Conservation (phyloP, 2,888 invertebrate species). For the Thalpophila matura region DNA sequence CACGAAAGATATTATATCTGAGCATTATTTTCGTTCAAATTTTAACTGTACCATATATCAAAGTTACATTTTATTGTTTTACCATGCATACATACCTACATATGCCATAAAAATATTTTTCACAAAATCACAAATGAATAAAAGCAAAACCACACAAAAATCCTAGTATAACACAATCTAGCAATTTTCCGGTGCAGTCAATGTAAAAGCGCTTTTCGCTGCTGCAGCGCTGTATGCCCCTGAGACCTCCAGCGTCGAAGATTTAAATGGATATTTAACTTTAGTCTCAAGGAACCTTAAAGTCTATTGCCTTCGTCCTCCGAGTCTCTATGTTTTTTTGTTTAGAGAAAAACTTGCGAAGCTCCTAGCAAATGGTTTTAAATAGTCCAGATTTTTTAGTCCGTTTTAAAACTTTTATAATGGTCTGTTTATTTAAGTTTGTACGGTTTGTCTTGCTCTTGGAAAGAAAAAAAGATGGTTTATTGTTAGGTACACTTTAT, state of each 20-base stretch:
- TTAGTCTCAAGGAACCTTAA: constrained; percentile 88
- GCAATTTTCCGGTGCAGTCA: constrained; percentile 67
- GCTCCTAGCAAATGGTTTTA: constrained; percentile 87
- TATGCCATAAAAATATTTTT: no score
- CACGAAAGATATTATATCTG: no score
- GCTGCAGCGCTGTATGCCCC: constrained; percentile 84
- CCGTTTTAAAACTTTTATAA: constrained; percentile 65
- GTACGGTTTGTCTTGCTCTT: constrained; percentile 56
- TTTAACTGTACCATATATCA: no score
- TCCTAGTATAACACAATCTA: constrained; percentile 47
- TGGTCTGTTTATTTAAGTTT: constrained; percentile 61
- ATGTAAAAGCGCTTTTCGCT: constrained; percentile 68
- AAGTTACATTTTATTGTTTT: no score
- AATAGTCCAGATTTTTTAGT: constrained; percentile 80
- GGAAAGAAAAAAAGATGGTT: constrained; percentile 10
- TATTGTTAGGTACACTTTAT: constrained; percentile 31
- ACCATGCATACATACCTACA: no score
- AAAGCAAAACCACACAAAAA: constrained; percentile 30
- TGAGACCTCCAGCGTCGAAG: constrained; percentile 80
- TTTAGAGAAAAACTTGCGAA: constrained; percentile 79
- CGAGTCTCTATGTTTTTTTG: constrained; percentile 73
- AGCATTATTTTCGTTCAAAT: no score
- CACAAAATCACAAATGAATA: constrained; percentile 6
- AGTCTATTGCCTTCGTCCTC: constrained; percentile 86
- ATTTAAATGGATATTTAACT: constrained; percentile 91